Conservation (phyloP, 2,888 invertebrate genomes). For the Halictus quadricinctus region DNA sequence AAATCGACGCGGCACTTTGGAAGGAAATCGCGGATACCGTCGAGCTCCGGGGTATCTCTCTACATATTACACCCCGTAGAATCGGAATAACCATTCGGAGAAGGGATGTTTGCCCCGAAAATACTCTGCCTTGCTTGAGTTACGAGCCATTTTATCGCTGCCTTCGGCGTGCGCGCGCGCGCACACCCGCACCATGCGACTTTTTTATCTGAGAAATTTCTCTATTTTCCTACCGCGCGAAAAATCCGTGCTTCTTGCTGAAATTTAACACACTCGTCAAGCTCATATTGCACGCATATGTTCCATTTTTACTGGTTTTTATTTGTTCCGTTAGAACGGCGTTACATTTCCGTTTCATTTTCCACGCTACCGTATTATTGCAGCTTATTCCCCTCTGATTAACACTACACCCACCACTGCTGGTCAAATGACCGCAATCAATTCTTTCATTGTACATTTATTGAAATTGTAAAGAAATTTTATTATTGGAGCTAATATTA, state of each 20-base stretch:
- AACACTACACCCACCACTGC: too few species aligned
- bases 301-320: neutral
- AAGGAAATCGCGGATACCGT: slow-evolving; percentile 52
- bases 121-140: slow-evolving; percentile 23
- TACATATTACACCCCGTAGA: slow-evolving; percentile 47
- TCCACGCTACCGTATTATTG: too few species aligned
- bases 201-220: neutral
- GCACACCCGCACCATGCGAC: neutral
- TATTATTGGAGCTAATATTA: neutral
- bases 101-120: slow-evolving; percentile 38
- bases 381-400: too few species aligned
- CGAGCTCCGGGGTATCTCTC: slow-evolving; percentile 37
- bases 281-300: neutral
- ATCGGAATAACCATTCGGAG: slow-evolving; percentile 47
- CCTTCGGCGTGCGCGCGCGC: neutral
- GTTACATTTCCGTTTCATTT: neutral
- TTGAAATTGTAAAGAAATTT: neutral
- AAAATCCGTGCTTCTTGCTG: neutral
- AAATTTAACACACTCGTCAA: neutral
- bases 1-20: slow-evolving; percentile 60
- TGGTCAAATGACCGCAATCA: too few species aligned
- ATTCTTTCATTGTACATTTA: too few species aligned
- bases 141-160: slow-evolving; percentile 43
- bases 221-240: neutral
- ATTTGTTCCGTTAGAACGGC: neutral